Base-by-base conservation (phyloP, 1,140 invertebrate species). In the Drosophila kepulauana region DNA sequence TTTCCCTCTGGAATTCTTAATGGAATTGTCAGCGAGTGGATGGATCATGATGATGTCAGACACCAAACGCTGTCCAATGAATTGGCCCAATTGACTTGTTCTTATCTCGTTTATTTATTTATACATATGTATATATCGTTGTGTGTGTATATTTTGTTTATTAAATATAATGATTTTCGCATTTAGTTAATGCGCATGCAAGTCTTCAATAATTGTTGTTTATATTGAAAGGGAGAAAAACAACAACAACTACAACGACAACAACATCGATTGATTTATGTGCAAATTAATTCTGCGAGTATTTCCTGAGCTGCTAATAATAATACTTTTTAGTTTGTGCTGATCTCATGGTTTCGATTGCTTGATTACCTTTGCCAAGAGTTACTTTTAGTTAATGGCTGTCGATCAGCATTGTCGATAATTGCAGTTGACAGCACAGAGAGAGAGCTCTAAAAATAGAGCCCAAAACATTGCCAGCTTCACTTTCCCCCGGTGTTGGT, bases 391-490 rank as follows among this genome's bases (percentile, higher is more conserved):
- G 49, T 52, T 59, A 59, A 70, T 66, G 48, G 52, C 52, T 57
- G 58, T 30, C 35, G 45, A 46, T 65, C 63, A 52, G 63, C 16
- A 15, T 35, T 15, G 15, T 15, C 52, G 51, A 56, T 65, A 65
- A 65, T 56, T 65, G 63, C 63, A 65, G 63, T 16, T 46, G 51
- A 65, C 62, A 54, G 62, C 8, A 43, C 10, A 41, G 49, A 41
- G 49, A 30, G 35, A 3, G 33, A 25, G 33, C 71, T 68, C 65
- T 74, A 74, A 57, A 74, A 74, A 74, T 74, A 74, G 62, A 25
- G 20, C 20, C 58, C 49, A 62, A 51, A 51, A 38, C 11, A 11
- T 20, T 52, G 49, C 8, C 49, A 52, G 52, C 48, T 63, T 62
- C 70, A 73, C 63, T 73, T 73, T 67, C 64, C 46, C 28, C 63